Percentiles rank a stretch among this genome's conserved stretches.
Evolutionary conservation across 2,888 invertebrate genomes (phyloP).

Genomic region (Drosophila nr. medialis): DNA sequence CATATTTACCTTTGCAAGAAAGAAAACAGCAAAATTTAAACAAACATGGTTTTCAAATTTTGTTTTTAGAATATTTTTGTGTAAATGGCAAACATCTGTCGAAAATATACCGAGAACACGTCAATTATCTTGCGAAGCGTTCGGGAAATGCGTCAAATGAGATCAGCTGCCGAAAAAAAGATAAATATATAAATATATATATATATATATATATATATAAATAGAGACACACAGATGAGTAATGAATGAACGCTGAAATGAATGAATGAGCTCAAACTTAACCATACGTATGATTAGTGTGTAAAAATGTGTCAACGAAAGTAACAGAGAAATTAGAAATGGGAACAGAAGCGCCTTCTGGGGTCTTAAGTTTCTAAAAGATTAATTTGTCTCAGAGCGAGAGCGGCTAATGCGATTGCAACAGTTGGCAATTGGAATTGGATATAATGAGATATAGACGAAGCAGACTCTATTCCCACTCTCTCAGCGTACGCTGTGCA

Average conservation of each 20-base stretch:
- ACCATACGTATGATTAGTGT: slow-evolving; percentile 54
- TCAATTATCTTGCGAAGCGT: slow-evolving; percentile 39
- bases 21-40: slow-evolving; percentile 24
- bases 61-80: slow-evolving; percentile 24
- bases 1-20: slow-evolving; percentile 60
- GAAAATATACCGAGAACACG: slow-evolving; percentile 55
- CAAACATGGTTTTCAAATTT: slow-evolving; percentile 16
- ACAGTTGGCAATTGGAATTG: slow-evolving; percentile 19
- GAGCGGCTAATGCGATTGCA: slow-evolving; percentile 61
- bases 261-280: slow-evolving; percentile 43
- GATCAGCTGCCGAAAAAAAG: slow-evolving; percentile 62
- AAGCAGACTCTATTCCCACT: slow-evolving; percentile 21
- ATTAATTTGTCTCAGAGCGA: slow-evolving; percentile 24
- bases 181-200: slow-evolving; percentile 34
- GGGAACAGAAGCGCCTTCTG: slow-evolving; percentile 36
- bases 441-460: slow-evolving; percentile 20
- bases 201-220: too few species aligned
- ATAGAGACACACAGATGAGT: slow-evolving; percentile 11
- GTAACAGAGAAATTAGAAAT: slow-evolving; percentile 46
- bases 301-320: slow-evolving; percentile 74
- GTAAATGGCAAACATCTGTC: slow-evolving; percentile 69
- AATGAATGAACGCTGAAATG: slow-evolving; percentile 42
- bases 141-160: slow-evolving; percentile 57
- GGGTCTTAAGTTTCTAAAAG: slow-evolving; percentile 55
- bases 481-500: slow-evolving; percentile 17